Evolutionary conservation across 2,888 invertebrate genomes (phyloP).

Genomic region (Neoascia interrupta): DNA sequence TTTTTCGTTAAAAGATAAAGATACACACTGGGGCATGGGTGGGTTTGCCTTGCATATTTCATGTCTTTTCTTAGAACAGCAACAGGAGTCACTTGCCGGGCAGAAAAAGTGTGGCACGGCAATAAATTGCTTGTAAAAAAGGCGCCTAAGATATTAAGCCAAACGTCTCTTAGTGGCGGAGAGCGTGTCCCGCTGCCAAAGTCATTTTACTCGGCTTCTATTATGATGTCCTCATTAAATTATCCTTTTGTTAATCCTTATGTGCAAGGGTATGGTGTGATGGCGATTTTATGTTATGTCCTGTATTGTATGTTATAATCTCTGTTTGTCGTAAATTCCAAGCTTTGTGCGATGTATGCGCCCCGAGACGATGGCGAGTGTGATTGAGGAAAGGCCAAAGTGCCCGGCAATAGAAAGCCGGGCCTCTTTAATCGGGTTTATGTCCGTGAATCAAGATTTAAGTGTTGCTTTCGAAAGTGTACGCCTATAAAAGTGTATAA

Average conservation of each 20-base stretch:
- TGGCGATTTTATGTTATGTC: conserved; percentile 65
- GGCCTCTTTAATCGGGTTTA: conserved; percentile 60
- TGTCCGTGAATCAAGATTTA: conserved; percentile 66
- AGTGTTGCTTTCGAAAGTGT: conserved; percentile 56
- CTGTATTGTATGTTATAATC: conserved; percentile 68
- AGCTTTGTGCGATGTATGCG: conserved; percentile 50
- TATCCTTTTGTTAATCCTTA: conserved; percentile 69
- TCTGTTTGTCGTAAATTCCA: conserved; percentile 66
- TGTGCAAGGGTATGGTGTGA: conserved; percentile 30
- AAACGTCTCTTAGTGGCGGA: conserved; percentile 39
- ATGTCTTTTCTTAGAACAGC: conserved; percentile 49
- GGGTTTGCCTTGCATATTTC: conserved; percentile 53
- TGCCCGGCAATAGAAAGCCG: conserved; percentile 33
- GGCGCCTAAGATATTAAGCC: conserved; percentile 32
- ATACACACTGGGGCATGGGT: conserved; percentile 28
- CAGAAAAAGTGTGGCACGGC: conserved; percentile 41
- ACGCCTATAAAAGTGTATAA: conserved; percentile 52
- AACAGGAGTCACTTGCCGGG: conserved; percentile 50
- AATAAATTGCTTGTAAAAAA: conserved; percentile 66
- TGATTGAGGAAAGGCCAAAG: conserved; percentile 55
- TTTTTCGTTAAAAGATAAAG: conserved; percentile 58
- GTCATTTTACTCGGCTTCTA: conserved; percentile 58
- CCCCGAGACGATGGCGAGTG: conserved; percentile 20
- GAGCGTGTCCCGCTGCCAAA: conserved; percentile 54
- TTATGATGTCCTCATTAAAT: conserved; percentile 68